Conservation (phyloP, 2,113 vertebrate species). For the Labeo catla region DNA sequence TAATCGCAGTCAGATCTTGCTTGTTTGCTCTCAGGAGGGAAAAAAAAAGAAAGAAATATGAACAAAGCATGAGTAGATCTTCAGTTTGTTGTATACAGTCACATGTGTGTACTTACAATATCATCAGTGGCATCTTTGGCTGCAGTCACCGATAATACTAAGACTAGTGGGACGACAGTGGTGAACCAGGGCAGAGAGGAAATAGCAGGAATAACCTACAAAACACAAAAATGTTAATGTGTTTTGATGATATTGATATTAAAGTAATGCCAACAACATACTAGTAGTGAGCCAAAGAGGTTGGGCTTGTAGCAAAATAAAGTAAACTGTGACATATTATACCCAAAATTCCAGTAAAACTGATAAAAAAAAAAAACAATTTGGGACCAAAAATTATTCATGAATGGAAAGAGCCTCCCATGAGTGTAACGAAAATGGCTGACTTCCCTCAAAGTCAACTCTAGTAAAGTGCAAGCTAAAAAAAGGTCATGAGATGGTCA, state of each 20-base stretch:
- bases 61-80: background rate
- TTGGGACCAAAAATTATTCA: background rate
- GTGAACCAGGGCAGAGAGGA: slow-evolving; percentile 86
- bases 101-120: slow-evolving; percentile 72
- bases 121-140: slow-evolving; percentile 87
- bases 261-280: background rate
- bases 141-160: slow-evolving; percentile 84
- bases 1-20: background rate
- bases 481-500: background rate
- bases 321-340: too few species aligned
- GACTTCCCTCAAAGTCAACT: background rate
- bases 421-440: background rate
- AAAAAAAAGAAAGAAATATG: background rate
- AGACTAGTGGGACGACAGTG: slow-evolving; percentile 79
- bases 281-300: background rate
- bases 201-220: slow-evolving; percentile 85
- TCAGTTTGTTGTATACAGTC: background rate
- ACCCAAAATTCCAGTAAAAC: too few species aligned
- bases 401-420: background rate
- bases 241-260: background rate
- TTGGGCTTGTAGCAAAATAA: too few species aligned
- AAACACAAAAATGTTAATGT: slow-evolving; percentile 21
- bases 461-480: background rate
- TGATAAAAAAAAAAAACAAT: too few species aligned
- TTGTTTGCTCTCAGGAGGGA: background rate